These are phyloP conservation scores for Dromaius novaehollandiae DNA, from an alignment of 2,113 vertebrate species.

Conservation along the genomic window DNA sequence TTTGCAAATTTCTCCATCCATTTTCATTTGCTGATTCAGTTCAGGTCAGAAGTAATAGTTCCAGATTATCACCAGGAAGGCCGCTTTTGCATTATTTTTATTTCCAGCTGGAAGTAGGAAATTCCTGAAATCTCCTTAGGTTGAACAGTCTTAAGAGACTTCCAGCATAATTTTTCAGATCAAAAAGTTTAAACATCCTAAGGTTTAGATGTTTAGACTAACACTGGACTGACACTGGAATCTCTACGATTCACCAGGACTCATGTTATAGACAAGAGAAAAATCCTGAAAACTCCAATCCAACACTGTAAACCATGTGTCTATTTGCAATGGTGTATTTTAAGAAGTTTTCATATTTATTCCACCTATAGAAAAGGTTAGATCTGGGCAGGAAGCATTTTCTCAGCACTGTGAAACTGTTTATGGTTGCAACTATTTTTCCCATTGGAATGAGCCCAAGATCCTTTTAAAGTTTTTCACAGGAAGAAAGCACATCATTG, in stretches of 20 bases:
- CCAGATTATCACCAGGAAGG: neutral
- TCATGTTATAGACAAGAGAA: neutral
- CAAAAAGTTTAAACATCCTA: neutral
- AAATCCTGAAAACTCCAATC: neutral
- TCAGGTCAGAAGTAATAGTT: neutral
- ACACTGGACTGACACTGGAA: neutral
- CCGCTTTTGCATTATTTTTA: neutral
- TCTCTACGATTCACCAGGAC: neutral
- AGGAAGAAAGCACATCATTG: neutral
- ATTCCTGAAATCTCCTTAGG: neutral
- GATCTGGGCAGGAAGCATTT: neutral
- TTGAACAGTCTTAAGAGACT: neutral
- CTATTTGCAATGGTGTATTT: neutral
- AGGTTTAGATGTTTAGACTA: neutral
- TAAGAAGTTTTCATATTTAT: neutral
- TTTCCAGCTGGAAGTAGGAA: neutral
- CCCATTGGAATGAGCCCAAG: neutral
- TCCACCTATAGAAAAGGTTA: neutral
- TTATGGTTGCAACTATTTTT: slow-evolving; percentile 6
- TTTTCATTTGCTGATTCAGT: neutral
- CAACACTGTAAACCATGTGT: neutral
- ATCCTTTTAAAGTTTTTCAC: neutral
- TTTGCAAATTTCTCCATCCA: neutral
- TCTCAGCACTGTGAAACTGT: neutral
- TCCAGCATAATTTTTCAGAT: neutral